Conservation (phyloP, 2,888 invertebrate species). For the Serripes groenlandicus region DNA sequence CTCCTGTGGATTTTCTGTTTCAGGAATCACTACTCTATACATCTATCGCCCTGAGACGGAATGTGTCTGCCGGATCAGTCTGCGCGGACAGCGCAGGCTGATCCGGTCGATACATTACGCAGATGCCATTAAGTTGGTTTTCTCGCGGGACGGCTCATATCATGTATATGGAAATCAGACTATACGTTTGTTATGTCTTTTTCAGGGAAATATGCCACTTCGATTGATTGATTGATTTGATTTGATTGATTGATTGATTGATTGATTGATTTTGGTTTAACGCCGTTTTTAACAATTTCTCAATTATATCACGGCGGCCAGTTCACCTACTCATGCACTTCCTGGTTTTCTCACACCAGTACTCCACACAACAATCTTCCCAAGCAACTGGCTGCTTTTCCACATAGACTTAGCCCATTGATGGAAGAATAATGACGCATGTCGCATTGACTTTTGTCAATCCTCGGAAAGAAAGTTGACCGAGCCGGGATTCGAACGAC, state of each 20-base stretch:
- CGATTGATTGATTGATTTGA: not conserved
- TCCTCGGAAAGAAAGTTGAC: not conserved
- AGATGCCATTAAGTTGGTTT: not conserved
- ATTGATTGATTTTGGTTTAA: not conserved
- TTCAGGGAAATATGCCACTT: too few species aligned
- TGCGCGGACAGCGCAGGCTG: too few species aligned
- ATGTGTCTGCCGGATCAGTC: too few species aligned
- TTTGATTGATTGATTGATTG: not conserved
- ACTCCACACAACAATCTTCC: not conserved
- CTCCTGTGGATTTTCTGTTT: not conserved
- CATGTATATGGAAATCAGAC: not conserved
- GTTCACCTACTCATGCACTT: not conserved
- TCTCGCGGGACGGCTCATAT: not conserved
- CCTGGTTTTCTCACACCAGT: not conserved
- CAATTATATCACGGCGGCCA: not conserved
- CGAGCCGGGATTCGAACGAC: constrained; percentile 4
- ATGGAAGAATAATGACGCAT: not conserved
- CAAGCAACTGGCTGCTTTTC: not conserved
- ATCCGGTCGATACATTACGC: too few species aligned
- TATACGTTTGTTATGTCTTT: too few species aligned
- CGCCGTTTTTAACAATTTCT: not conserved
- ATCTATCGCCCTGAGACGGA: too few species aligned
- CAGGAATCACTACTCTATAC: too few species aligned
- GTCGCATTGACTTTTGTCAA: not conserved
- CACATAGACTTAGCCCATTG: not conserved